A percentile compares a stretch with the other conserved stretches of the same genome.
These are phyloP conservation scores for Stegophylla sp. DNA, from an alignment of 2,888 invertebrate genomes.

Conservation along the genomic window DNA sequence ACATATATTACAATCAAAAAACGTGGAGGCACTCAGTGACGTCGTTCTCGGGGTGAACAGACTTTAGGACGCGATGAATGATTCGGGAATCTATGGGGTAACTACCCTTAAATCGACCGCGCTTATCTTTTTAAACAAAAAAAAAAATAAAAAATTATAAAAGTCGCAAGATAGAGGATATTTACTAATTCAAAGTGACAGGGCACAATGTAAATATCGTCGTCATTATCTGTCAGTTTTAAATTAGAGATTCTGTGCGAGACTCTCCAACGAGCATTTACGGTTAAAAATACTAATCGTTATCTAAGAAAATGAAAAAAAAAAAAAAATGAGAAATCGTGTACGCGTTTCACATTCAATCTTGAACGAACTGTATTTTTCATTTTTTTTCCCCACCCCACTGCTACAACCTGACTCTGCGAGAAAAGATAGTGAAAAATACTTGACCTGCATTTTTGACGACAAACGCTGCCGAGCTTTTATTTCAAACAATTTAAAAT, in stretches of 20 bases:
- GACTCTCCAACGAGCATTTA: not conserved
- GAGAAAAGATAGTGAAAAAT: not conserved
- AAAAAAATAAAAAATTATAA: too few relatives aligned
- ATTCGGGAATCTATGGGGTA: too few relatives aligned
- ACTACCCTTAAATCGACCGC: too few relatives aligned
- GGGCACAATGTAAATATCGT: not conserved
- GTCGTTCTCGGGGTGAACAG: too few relatives aligned
- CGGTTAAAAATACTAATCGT: not conserved
- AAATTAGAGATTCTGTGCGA: not conserved
- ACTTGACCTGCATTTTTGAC: slow-evolving; percentile 23
- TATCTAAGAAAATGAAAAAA: not conserved
- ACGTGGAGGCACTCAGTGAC: too few relatives aligned
- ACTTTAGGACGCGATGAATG: too few relatives aligned
- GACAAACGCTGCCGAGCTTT: not conserved
- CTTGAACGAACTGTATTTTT: not conserved
- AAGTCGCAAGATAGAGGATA: too few relatives aligned
- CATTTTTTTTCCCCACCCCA: not conserved
- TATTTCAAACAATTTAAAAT: slow-evolving; percentile 31
- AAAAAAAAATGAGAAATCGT: not conserved
- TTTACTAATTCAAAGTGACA: not conserved
- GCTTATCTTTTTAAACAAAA: too few relatives aligned
- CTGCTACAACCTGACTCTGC: not conserved
- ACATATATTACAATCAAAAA: too few relatives aligned
- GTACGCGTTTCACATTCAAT: not conserved
- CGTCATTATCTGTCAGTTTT: not conserved